Percentiles rank a stretch among this genome's conserved stretches.
phyloP scores from a whole-genome alignment of 2,797 vertebrate genomes.

The Sebastes hubbsi region DNA sequence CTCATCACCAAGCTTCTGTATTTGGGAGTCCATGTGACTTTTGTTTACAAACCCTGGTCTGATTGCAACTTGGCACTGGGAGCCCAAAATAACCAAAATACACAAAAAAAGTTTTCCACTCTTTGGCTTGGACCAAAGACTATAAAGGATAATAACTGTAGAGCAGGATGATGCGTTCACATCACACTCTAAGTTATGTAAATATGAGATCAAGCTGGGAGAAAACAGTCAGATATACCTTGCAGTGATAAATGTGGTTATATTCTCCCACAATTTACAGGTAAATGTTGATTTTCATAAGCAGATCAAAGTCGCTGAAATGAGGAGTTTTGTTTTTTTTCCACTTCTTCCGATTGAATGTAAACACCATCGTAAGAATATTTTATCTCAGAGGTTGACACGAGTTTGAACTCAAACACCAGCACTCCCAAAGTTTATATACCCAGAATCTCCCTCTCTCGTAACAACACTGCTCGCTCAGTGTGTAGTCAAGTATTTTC shows the following conservation, averaged over 20 bases:
- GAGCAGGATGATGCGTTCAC: neutral
- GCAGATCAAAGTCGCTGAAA: neutral
- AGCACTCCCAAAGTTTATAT: constrained; percentile 2
- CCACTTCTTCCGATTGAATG: neutral
- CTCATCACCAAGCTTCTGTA: neutral
- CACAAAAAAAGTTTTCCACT: constrained; percentile 26
- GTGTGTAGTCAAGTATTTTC: constrained; percentile 33
- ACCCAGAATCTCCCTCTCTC: neutral
- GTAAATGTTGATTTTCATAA: neutral
- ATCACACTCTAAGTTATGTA: neutral
- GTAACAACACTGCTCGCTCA: neutral
- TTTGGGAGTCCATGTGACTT: neutral
- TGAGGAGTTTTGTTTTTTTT: neutral
- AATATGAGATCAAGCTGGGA: neutral
- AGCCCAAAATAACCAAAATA: neutral
- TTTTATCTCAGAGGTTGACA: neutral
- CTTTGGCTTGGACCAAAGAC: neutral
- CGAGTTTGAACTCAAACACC: constrained; percentile 13
- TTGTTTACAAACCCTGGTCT: constrained; percentile 18
- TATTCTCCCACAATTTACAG: neutral
- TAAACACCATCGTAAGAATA: neutral
- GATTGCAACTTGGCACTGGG: neutral
- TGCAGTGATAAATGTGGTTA: neutral
- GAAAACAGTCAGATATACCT: neutral
- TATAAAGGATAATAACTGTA: neutral